Evolutionary conservation across 2,113 vertebrate species (phyloP).

Genomic region (Meles meles): DNA sequence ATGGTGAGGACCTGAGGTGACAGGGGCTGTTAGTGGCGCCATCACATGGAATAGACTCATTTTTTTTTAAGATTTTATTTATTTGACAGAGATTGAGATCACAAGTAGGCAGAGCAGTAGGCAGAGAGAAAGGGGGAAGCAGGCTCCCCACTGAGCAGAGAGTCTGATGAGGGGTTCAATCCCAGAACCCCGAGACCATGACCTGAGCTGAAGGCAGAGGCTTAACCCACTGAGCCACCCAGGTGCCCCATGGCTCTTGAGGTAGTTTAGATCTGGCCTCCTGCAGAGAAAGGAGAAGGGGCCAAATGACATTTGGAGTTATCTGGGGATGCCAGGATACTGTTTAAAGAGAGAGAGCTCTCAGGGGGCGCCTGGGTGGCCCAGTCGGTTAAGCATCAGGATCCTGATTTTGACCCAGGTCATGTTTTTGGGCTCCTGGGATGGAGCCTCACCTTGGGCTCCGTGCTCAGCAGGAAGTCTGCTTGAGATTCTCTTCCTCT

Average conservation of each 20-base stretch:
- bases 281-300: neutral
- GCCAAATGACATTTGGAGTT: neutral
- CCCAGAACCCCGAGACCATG: too few species aligned
- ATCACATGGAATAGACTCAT: neutral
- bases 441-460: neutral
- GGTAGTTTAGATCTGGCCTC: neutral
- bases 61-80: too few species aligned
- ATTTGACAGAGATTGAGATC: too few species aligned
- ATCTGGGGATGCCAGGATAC: neutral
- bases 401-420: neutral
- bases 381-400: neutral
- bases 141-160: too few species aligned
- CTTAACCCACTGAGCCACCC: too few species aligned
- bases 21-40: neutral
- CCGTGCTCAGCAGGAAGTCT: neutral
- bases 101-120: too few species aligned
- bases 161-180: too few species aligned
- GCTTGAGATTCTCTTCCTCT: neutral
- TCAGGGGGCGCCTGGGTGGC: neutral
- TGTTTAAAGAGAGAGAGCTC: neutral
- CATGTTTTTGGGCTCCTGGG: neutral
- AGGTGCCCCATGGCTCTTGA: neutral
- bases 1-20: neutral
- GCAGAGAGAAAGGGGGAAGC: too few species aligned
- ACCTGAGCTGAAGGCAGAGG: too few species aligned